Percentiles rank a stretch among this genome's conserved stretches.
Evolutionary conservation across 2,797 vertebrate genomes (phyloP).

Genomic region (Oceanodroma leucorhoa): DNA sequence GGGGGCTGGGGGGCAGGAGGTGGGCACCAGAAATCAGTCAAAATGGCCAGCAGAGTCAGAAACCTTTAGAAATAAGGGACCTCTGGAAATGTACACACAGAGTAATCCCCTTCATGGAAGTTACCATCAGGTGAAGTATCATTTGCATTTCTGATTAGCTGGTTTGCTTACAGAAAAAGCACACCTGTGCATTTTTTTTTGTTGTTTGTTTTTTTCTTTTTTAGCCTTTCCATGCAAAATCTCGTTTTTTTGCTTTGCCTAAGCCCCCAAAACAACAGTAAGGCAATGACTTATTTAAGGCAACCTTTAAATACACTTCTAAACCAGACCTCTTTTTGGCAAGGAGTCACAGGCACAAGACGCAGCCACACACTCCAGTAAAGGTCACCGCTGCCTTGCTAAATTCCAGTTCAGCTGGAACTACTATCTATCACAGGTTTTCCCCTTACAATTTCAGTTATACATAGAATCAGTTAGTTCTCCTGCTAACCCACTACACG

Average conservation of each 20-base stretch:
- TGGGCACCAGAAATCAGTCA: background rate
- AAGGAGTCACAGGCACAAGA: background rate
- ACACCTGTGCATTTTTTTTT: background rate
- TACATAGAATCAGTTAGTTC: background rate
- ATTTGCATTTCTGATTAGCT: background rate
- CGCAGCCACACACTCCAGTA: background rate
- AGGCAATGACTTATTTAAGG: background rate
- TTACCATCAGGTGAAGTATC: background rate
- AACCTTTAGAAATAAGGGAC: background rate
- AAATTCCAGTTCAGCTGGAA: background rate
- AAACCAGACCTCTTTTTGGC: background rate
- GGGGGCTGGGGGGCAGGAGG: background rate
- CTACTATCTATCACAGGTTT: background rate
- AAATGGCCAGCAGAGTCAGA: background rate
- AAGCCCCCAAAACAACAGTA: background rate
- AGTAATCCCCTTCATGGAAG: background rate
- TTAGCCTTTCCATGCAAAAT: background rate
- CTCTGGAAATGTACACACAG: background rate
- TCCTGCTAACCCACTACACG: background rate
- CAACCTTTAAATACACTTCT: background rate
- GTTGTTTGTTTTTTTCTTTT: background rate
- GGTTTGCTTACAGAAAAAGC: background rate
- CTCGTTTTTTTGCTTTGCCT: background rate
- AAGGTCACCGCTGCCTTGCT: background rate
- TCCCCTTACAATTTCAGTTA: background rate